Conservation (phyloP, 2,797 vertebrate species). For the Acestrorhynchus altus region DNA sequence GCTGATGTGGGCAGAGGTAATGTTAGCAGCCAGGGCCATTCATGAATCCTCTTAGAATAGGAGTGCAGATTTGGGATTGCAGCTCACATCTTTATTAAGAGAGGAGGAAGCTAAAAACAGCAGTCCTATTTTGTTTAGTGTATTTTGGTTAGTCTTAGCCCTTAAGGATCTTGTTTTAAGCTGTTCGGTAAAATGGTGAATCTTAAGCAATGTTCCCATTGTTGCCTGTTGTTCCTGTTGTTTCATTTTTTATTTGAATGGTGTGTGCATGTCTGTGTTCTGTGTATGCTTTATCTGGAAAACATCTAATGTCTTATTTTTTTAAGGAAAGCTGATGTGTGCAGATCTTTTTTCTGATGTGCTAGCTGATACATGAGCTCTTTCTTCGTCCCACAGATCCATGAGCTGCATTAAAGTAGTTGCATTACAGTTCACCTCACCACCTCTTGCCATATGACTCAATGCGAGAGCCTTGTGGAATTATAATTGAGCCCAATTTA, state of each 20-base stretch:
- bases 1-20: background rate
- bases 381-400: slow-evolving; percentile 29
- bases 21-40: background rate
- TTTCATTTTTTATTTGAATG: too few relatives aligned
- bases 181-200: too few relatives aligned
- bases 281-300: background rate
- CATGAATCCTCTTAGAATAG: background rate
- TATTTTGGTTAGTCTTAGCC: background rate
- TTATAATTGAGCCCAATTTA: slow-evolving; percentile 48
- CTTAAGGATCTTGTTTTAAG: background rate
- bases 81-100: slow-evolving; percentile 4
- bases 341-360: background rate
- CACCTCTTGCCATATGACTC: slow-evolving; percentile 35
- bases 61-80: background rate
- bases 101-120: background rate
- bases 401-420: slow-evolving; percentile 39
- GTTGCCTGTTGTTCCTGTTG: background rate
- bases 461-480: slow-evolving; percentile 46
- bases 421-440: slow-evolving; percentile 42
- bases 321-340: background rate
- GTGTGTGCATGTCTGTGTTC: background rate
- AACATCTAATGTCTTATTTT: slow-evolving; percentile 2
- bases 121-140: background rate
- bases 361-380: slow-evolving; percentile 10
- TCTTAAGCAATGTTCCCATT: background rate